phyloP scores from a whole-genome alignment of 2,113 vertebrate genomes.

The Apodemus sylvaticus region DNA sequence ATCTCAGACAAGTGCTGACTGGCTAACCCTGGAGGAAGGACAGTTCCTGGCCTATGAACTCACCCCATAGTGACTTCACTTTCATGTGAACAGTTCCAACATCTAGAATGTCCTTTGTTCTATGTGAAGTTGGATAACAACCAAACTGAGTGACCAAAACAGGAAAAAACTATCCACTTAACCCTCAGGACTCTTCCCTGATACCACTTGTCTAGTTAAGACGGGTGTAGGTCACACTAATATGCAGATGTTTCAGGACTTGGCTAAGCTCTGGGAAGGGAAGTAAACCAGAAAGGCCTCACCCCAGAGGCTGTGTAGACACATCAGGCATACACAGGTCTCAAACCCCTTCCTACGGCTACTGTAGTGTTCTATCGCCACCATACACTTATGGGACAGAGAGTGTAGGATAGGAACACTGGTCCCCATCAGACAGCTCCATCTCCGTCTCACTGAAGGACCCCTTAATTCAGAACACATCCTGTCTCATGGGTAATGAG shows the following conservation, averaged over 20 bases:
- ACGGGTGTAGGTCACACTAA: accelerated
- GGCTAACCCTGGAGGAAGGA: background rate
- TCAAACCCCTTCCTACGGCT: background rate
- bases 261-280: too few species aligned
- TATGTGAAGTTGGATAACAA: background rate
- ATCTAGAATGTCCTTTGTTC: conserved; percentile 31
- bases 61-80: background rate
- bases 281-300: background rate
- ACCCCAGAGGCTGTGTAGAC: background rate
- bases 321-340: accelerated
- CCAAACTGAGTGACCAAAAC: background rate
- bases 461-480: background rate
- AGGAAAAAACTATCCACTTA: background rate
- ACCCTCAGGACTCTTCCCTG: background rate
- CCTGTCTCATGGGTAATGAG: background rate
- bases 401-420: background rate
- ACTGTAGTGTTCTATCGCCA: accelerated
- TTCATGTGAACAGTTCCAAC: background rate
- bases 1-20: background rate
- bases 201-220: background rate
- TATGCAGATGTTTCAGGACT: background rate
- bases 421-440: background rate
- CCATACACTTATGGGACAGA: background rate
- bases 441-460: background rate
- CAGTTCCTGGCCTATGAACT: background rate